Conservation (phyloP, 2,888 invertebrate genomes). For the Ormyrus nitidulus region DNA sequence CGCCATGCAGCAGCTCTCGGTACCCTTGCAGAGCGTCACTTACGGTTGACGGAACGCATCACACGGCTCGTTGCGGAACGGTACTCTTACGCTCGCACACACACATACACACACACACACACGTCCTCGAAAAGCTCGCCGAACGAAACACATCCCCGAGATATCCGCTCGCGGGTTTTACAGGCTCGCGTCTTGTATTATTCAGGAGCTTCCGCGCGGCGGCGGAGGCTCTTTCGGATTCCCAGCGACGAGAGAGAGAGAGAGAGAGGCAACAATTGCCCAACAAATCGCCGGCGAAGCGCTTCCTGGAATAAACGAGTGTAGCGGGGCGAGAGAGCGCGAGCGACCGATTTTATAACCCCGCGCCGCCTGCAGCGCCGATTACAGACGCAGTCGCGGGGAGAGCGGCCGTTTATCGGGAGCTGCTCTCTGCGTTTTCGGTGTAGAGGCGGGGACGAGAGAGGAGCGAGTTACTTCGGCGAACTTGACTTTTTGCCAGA, state of each 20-base stretch:
- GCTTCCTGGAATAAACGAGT: constrained; percentile 62
- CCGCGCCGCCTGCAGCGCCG: background rate
- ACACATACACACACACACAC: background rate
- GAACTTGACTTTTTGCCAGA: no score
- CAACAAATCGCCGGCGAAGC: constrained; percentile 60
- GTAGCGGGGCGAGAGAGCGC: constrained; percentile 18
- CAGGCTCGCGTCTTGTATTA: constrained; percentile 60
- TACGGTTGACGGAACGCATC: constrained; percentile 4
- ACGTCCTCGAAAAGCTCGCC: background rate
- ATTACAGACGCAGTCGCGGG: no score
- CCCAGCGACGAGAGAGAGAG: constrained; percentile 6
- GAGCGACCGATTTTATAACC: constrained; percentile 9
- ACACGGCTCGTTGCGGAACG: constrained; percentile 8
- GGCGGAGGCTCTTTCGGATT: no score
- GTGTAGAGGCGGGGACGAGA: no score
- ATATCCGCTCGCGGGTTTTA: constrained; percentile 16
- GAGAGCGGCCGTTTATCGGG: no score
- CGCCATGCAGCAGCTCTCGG: background rate
- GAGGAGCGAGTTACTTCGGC: no score
- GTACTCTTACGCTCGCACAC: background rate
- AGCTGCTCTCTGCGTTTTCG: no score
- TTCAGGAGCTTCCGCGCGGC: constrained; percentile 58
- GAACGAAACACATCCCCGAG: background rate
- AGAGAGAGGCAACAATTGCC: constrained; percentile 59
- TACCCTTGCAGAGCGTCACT: background rate